These are phyloP conservation scores for Capitulum mitella DNA, from an alignment of 2,888 invertebrate genomes.

Conservation along the genomic window DNA sequence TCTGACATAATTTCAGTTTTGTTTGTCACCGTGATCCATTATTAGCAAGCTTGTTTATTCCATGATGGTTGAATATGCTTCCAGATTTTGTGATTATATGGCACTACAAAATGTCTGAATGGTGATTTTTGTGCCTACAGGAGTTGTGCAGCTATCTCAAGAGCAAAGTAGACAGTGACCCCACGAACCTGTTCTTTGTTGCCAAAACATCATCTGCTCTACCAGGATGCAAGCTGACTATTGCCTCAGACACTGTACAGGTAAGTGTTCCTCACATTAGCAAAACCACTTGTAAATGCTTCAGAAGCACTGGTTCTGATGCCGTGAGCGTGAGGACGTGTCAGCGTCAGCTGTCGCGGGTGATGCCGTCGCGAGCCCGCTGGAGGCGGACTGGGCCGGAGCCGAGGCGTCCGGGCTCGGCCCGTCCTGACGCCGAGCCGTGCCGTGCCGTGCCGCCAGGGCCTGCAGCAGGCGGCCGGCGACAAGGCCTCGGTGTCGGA, in stretches of 20 bases:
- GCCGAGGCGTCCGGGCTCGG: background rate
- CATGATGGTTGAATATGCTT: background rate
- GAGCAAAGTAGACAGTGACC: slow-evolving; percentile 41
- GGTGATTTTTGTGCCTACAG: slow-evolving; percentile 26
- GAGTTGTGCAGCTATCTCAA: slow-evolving; percentile 47
- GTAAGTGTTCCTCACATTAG: background rate
- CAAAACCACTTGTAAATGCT: background rate
- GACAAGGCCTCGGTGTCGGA: slow-evolving; percentile 64
- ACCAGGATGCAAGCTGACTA: slow-evolving; percentile 51
- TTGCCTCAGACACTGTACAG: slow-evolving; percentile 46
- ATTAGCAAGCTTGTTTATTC: background rate
- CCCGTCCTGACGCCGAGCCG: background rate
- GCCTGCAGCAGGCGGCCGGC: slow-evolving; percentile 47
- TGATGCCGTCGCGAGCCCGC: background rate
- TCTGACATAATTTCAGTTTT: background rate
- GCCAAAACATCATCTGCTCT: slow-evolving; percentile 56
- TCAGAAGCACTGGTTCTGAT: background rate
- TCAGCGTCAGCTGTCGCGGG: slow-evolving; percentile 32
- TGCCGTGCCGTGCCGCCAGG: background rate
- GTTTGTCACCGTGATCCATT: background rate
- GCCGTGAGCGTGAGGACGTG: background rate
- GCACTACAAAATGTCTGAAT: background rate
- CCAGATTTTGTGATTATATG: background rate
- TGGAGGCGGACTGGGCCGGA: no score
- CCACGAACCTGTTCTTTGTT: slow-evolving; percentile 54